Evolutionary conservation across 2,888 invertebrate species (phyloP).

Genomic region (Oligia strigilis): DNA sequence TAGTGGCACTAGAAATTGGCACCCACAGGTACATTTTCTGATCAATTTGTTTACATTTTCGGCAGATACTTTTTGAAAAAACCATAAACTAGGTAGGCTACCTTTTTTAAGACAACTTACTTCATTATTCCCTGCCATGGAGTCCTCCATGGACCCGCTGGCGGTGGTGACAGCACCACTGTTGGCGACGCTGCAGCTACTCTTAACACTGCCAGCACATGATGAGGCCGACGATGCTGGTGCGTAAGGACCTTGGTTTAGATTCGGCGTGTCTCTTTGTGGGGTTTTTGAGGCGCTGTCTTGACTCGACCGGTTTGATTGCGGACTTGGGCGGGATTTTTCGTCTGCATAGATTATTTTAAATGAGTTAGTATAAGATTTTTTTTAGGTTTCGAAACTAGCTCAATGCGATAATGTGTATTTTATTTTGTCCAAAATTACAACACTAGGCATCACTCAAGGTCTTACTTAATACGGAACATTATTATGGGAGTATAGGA

Average conservation of each 20-base stretch:
- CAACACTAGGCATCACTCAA: background rate
- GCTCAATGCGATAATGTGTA: background rate
- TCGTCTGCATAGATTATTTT: constrained; percentile 77
- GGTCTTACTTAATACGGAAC: background rate
- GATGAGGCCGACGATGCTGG: constrained; percentile 79
- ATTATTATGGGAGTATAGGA: background rate
- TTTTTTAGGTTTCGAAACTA: background rate
- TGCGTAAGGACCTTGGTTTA: constrained; percentile 86
- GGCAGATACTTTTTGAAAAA: background rate
- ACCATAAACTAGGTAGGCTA: background rate
- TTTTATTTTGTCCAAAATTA: background rate
- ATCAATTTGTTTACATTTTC: background rate
- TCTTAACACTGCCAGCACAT: constrained; percentile 78
- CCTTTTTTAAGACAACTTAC: constrained; percentile 64
- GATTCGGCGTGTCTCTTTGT: constrained; percentile 77
- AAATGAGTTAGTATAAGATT: background rate
- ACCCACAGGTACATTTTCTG: background rate
- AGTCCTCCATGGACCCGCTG: constrained; percentile 79
- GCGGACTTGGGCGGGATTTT: constrained; percentile 89
- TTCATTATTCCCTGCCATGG: constrained; percentile 79
- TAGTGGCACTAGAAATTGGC: background rate
- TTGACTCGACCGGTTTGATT: constrained; percentile 87
- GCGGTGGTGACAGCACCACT: constrained; percentile 74
- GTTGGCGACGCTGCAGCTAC: constrained; percentile 81
- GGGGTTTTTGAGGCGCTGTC: constrained; percentile 87